A percentile compares a stretch with the other conserved stretches of the same genome.
Conservation (phyloP, 2,113 vertebrate species). For the Rhabdornis inornatus region DNA sequence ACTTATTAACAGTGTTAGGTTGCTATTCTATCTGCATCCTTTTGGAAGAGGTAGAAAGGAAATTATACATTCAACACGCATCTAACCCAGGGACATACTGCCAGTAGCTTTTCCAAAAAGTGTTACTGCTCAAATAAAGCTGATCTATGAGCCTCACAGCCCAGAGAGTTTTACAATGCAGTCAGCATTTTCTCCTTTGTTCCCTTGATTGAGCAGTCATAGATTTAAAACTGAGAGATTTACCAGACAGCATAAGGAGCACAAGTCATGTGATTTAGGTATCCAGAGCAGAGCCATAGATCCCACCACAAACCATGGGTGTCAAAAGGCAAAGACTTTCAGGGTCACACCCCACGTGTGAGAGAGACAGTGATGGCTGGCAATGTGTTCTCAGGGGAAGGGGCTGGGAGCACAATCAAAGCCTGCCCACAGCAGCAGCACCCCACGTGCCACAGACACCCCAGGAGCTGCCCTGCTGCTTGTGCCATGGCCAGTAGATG, state of each 20-base stretch:
- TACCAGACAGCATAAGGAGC: not conserved
- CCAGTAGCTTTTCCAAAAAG: not conserved
- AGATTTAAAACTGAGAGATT: constrained; percentile 22
- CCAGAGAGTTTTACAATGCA: not conserved
- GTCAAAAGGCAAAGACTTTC: not conserved
- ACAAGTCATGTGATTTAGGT: not conserved
- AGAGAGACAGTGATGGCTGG: not conserved
- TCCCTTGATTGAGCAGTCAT: constrained; percentile 30
- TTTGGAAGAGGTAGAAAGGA: not conserved
- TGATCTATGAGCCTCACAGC: constrained; percentile 37
- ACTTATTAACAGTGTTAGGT: not conserved
- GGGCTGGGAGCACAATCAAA: not conserved
- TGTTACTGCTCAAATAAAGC: constrained; percentile 49
- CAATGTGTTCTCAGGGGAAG: not conserved
- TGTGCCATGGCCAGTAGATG: rapidly evolving
- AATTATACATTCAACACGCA: not conserved
- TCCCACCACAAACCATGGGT: not conserved
- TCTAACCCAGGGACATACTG: not conserved
- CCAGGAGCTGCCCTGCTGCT: rapidly evolving
- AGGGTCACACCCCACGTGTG: not conserved
- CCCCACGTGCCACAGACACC: not conserved
- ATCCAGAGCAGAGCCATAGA: not conserved
- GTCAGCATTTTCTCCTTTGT: constrained; percentile 50
- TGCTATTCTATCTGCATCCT: not conserved
- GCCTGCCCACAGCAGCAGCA: not conserved